phyloP scores from a whole-genome alignment of 1,140 invertebrate genomes.

The Drosophila insularis region DNA sequence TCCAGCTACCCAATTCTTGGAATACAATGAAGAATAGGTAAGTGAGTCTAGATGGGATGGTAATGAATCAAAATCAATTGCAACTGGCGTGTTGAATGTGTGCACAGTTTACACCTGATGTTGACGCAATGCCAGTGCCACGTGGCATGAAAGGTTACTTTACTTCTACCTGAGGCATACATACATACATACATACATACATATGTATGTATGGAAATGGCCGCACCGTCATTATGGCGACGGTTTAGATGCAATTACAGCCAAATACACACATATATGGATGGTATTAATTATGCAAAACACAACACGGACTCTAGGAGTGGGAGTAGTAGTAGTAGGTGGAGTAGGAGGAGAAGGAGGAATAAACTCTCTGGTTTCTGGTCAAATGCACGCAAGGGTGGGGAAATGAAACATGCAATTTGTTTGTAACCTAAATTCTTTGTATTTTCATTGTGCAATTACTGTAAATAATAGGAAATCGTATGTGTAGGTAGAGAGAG shows the following conservation, averaged over 20 bases:
- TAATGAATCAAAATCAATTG: conserved; percentile 69
- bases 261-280: conserved; percentile 38
- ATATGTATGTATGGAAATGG: neutral
- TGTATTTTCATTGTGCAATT: conserved; percentile 51
- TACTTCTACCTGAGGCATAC: neutral
- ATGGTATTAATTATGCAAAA: conserved; percentile 78
- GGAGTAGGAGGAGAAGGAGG: neutral
- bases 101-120: conserved; percentile 48
- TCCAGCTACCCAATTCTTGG: too few species aligned
- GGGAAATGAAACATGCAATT: conserved; percentile 69
- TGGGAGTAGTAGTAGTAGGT: neutral
- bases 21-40: too few species aligned
- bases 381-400: conserved; percentile 15
- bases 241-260: conserved; percentile 65
- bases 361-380: neutral
- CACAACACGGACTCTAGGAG: conserved; percentile 3
- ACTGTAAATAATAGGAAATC: conserved; percentile 26
- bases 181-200: neutral
- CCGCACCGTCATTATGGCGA: conserved; percentile 66
- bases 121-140: conserved; percentile 16
- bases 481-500: neutral
- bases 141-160: neutral
- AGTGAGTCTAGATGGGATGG: neutral
- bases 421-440: conserved; percentile 71
- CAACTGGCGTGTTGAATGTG: conserved; percentile 8